phyloP scores from a whole-genome alignment of 2,888 invertebrate species.

The Pseudoips prasinana region DNA sequence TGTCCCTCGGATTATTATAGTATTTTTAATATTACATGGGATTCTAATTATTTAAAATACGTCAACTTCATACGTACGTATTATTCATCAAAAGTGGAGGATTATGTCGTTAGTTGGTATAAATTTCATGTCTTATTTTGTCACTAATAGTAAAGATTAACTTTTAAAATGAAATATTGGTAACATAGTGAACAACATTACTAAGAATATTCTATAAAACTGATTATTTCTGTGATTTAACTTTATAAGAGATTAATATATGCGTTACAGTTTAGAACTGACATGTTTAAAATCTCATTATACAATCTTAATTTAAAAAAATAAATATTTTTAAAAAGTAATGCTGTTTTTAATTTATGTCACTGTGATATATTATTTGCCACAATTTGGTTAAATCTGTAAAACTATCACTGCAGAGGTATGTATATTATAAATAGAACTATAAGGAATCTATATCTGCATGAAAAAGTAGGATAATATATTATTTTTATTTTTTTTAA shows the following conservation, averaged over 20 bases:
- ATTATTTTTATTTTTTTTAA: too few species aligned
- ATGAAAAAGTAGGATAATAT: neutral
- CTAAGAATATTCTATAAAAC: too few species aligned
- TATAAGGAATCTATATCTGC: constrained; percentile 1
- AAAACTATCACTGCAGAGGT: constrained; percentile 1
- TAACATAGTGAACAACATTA: too few species aligned
- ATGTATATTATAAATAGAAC: constrained; percentile 1
- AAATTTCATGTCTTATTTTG: too few species aligned
- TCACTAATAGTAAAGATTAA: too few species aligned
- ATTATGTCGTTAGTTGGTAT: too few species aligned
- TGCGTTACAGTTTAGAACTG: constrained; percentile 7
- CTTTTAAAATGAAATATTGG: too few species aligned
- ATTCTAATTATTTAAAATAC: neutral
- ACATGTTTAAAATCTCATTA: neutral
- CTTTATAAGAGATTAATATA: constrained; percentile 5
- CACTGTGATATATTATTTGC: neutral
- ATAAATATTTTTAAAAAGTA: neutral
- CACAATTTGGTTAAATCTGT: neutral
- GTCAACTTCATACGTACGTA: neutral
- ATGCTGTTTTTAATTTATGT: constrained; percentile 1
- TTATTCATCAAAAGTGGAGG: too few species aligned
- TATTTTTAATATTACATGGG: constrained; percentile 2
- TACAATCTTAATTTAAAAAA: neutral
- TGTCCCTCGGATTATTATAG: constrained; percentile 5
- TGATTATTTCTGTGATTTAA: constrained; percentile 5